These are phyloP conservation scores for Aphelocoma coerulescens DNA, from an alignment of 2,113 vertebrate species.

Conservation along the genomic window DNA sequence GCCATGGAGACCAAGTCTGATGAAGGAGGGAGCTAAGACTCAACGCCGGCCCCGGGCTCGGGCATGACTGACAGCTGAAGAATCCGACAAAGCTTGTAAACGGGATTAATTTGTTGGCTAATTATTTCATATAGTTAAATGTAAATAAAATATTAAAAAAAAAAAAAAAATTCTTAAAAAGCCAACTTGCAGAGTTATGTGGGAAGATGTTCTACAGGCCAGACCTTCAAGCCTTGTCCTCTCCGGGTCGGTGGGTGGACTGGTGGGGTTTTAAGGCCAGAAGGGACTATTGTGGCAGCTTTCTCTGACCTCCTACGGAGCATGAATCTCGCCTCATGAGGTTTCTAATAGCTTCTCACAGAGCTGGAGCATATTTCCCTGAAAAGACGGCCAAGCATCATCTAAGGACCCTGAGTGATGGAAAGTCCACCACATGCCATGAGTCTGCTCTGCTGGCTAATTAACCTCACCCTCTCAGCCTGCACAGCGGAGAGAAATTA, in stretches of 20 bases:
- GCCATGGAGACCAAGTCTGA: conserved; percentile 80
- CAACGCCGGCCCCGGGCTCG: conserved; percentile 60
- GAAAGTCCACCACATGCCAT: conserved; percentile 24
- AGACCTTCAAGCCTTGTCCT: not conserved
- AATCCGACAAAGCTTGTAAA: conserved; percentile 85
- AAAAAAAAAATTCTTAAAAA: too few species aligned
- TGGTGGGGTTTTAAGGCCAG: not conserved
- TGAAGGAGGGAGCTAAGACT: conserved; percentile 66
- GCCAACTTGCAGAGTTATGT: not conserved
- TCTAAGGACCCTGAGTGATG: conserved; percentile 22
- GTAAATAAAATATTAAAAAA: conserved; percentile 73
- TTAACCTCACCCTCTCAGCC: not conserved
- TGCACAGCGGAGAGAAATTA: not conserved
- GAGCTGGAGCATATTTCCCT: not conserved
- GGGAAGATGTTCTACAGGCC: not conserved
- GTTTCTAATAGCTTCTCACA: not conserved
- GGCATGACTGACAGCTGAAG: conserved; percentile 79
- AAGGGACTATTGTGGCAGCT: conserved; percentile 24
- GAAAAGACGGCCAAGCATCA: not conserved
- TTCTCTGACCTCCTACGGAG: not conserved
- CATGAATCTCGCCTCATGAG: not conserved
- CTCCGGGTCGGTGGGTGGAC: rapidly evolving
- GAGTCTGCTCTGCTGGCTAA: conserved; percentile 3
- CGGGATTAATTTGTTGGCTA: conserved; percentile 80
- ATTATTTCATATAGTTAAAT: conserved; percentile 78